A percentile compares a stretch with the other conserved stretches of the same genome.
These are phyloP conservation scores for Taenioides sp. DNA, from an alignment of 2,797 vertebrate genomes.

Conservation along the genomic window DNA sequence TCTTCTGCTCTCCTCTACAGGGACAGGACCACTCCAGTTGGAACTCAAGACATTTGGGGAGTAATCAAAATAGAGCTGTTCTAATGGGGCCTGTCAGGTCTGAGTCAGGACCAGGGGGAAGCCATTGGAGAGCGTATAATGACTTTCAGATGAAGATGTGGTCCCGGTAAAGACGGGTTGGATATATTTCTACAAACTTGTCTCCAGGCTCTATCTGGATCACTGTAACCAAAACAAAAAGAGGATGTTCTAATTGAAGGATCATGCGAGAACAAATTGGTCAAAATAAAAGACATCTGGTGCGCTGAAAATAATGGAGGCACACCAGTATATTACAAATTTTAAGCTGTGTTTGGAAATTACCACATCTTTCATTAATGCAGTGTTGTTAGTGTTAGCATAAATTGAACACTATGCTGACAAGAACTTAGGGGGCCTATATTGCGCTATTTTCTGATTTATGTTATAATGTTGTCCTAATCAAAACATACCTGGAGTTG, in stretches of 20 bases:
- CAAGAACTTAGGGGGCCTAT: no score
- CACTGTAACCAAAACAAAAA: conserved; percentile 51
- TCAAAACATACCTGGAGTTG: no score
- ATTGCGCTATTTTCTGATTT: no score
- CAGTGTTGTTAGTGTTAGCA: no score
- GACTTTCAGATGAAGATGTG: conserved; percentile 80
- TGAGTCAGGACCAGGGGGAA: conserved; percentile 68
- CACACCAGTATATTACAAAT: background rate
- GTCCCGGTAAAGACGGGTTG: conserved; percentile 43
- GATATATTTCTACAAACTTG: conserved; percentile 8
- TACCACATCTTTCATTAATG: background rate
- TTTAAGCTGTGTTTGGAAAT: background rate
- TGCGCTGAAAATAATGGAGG: background rate
- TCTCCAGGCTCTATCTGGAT: conserved; percentile 27
- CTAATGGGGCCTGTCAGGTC: conserved; percentile 80
- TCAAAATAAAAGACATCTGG: conserved; percentile 13
- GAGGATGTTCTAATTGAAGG: conserved; percentile 49
- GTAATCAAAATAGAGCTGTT: conserved; percentile 79
- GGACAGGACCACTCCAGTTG: conserved; percentile 73
- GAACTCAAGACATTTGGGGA: conserved; percentile 71
- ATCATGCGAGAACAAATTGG: conserved; percentile 47
- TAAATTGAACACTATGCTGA: no score
- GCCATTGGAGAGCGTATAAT: conserved; percentile 76
- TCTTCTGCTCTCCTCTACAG: conserved; percentile 49
- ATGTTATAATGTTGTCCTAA: no score